These are phyloP conservation scores for Paramormyrops hopkinsi DNA, from an alignment of 2,797 vertebrate species.

Conservation along the genomic window DNA sequence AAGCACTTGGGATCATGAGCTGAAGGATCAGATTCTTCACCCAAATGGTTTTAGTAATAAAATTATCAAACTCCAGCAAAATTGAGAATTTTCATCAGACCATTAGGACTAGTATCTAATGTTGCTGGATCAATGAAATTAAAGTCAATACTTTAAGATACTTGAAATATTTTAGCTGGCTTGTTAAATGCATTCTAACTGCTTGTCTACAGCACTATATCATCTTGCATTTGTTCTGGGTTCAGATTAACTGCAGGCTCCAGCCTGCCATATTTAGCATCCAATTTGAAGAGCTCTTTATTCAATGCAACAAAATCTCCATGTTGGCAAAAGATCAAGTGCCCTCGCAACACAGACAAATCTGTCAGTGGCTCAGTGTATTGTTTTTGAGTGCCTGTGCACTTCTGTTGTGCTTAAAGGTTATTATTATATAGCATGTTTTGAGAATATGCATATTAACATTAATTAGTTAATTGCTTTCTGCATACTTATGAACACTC, in stretches of 20 bases:
- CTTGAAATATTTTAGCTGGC: not conserved
- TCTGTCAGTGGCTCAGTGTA: not conserved
- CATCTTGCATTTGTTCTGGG: not conserved
- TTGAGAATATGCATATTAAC: not conserved
- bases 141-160: not conserved
- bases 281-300: not conserved
- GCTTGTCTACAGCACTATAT: not conserved
- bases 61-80: not conserved
- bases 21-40: not conserved
- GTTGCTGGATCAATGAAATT: not conserved
- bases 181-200: not conserved
- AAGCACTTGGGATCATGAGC: not conserved
- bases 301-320: not conserved
- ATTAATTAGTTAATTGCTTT: not conserved
- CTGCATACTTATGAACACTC: not conserved
- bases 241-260: not conserved
- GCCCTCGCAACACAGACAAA: not conserved
- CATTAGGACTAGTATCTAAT: not conserved
- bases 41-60: not conserved
- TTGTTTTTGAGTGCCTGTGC: not conserved
- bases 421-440: not conserved
- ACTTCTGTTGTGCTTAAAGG: not conserved
- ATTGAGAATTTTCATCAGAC: not conserved
- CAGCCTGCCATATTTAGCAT: not conserved
- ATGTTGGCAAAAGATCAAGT: not conserved